Base-by-base conservation (phyloP, 2,888 invertebrate species). In the Bhutanitis thaidina region DNA sequence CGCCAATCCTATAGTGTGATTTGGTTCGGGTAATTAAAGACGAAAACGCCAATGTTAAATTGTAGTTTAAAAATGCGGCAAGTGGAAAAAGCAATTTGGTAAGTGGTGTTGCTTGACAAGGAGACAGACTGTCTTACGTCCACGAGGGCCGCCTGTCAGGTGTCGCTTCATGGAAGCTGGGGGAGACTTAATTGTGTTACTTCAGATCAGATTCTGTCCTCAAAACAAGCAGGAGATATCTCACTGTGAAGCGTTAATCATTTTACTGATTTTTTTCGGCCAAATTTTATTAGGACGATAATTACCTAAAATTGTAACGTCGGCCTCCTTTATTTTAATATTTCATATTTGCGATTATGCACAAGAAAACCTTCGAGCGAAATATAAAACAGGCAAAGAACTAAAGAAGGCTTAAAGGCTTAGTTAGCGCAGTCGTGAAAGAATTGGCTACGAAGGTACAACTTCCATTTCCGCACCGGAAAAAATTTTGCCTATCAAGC, bases 81-180 rank as follows among this genome's bases (percentile, higher is more conserved):
- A 46, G 51, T 51, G 51, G 45, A 41, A 35, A 51, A 45, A 40
- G 45, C 41, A 51, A 46, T 51, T 46, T 29, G 30, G 41, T 36
- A 40, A 51, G 46, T 51, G 34, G 7, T 34, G 51, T 40, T 36
- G 50, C 41, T 40, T 40, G 51, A 51, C 51, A 41, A 51, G 38
- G 45, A 45, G 46, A 51, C 45, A 46, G 51, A 46, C 51, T 51
- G 51, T 45, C 44, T 43, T 37, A 7, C 45, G 40, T 36, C 40
- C 39, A 35, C 50, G 35, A 45, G 40, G 45, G 50, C 29, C 50
- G 50, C 45, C 44, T 50, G 50, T 51, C 51, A 51, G 45, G 51
- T 51, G 51, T 46, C 51, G 40, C 30, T 16, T 16, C 36, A 5
- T 29, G 29, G 40, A 30, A 14, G 14, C 37, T 34, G 38, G 20